phyloP scores from a whole-genome alignment of 2,888 invertebrate species.

The Lissocephala sabroskyi region DNA sequence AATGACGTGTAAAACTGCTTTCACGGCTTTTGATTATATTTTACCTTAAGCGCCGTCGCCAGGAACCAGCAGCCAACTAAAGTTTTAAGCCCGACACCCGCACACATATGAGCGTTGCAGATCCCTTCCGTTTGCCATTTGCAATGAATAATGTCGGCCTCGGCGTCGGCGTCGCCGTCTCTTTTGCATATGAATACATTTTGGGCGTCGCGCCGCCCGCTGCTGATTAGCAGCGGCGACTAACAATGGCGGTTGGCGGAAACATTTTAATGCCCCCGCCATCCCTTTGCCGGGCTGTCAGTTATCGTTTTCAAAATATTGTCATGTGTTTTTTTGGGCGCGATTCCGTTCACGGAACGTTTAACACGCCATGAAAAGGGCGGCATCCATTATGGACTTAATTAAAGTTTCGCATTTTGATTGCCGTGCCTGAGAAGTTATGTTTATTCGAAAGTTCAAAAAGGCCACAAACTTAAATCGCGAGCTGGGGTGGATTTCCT shows the following conservation, averaged over 20 bases:
- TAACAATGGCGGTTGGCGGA: conserved; percentile 49
- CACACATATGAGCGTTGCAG: conserved; percentile 14
- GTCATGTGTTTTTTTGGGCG: conserved; percentile 37
- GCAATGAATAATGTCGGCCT: conserved; percentile 54
- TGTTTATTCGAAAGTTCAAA: conserved; percentile 31
- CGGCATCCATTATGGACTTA: conserved; percentile 9
- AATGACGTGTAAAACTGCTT: conserved; percentile 67
- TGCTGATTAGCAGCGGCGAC: conserved; percentile 56
- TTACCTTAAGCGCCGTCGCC: conserved; percentile 51
- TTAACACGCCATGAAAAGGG: conserved; percentile 37
- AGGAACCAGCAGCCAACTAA: conserved; percentile 19
- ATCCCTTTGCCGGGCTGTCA: conserved; percentile 39
- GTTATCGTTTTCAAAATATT: conserved; percentile 60
- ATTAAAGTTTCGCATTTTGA: conserved; percentile 49
- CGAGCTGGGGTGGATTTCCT: too few species aligned
- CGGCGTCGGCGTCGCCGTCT: conserved; percentile 15
- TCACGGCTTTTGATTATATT: conserved; percentile 66
- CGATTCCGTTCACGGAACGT: conserved; percentile 34
- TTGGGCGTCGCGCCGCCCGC: conserved; percentile 36
- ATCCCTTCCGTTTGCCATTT: conserved; percentile 61
- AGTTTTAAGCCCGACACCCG: conserved; percentile 31
- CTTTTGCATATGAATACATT: conserved; percentile 62
- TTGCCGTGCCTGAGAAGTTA: conserved; percentile 37
- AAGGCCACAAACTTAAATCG: too few species aligned
- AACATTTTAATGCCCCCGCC: conserved; percentile 49